Conservation (phyloP, 2,797 vertebrate species). For the Carapus acus region DNA sequence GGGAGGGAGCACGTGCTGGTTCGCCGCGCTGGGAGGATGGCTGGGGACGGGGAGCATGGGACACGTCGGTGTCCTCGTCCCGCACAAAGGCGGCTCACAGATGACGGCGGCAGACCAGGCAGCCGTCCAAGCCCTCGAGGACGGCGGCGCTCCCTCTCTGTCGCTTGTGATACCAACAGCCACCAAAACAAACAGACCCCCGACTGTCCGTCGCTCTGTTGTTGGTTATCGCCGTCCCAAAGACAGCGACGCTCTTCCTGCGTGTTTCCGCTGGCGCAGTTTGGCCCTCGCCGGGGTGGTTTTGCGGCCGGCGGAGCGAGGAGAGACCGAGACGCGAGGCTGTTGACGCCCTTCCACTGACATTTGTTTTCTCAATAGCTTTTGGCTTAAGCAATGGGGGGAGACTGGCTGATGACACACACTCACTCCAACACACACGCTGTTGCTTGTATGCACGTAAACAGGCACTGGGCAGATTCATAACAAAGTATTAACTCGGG, state of each 20-base stretch:
- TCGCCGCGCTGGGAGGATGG: slow-evolving; percentile 38
- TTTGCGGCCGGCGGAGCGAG: too few relatives aligned
- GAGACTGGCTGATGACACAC: slow-evolving; percentile 54
- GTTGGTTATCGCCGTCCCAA: too few relatives aligned
- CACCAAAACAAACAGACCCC: too few relatives aligned
- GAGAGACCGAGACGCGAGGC: slow-evolving; percentile 35
- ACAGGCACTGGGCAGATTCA: slow-evolving; percentile 24
- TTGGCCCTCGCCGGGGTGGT: too few relatives aligned
- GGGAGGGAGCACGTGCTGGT: slow-evolving; percentile 24
- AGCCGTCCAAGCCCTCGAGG: slow-evolving; percentile 45
- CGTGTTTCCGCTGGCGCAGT: too few relatives aligned
- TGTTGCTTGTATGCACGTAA: slow-evolving; percentile 23
- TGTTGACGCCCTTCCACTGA: slow-evolving; percentile 72
- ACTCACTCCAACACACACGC: slow-evolving; percentile 22
- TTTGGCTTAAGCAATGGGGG: slow-evolving; percentile 57
- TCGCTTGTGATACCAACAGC: too few relatives aligned
- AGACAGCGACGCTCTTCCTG: too few relatives aligned
- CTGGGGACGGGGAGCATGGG: slow-evolving; percentile 49
- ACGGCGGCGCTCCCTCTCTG: slow-evolving; percentile 38
- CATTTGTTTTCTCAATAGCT: slow-evolving; percentile 72
- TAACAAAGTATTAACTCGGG: slow-evolving; percentile 41
- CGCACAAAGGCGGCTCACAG: slow-evolving; percentile 53
- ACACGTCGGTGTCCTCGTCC: slow-evolving; percentile 47
- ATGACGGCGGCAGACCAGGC: slow-evolving; percentile 57
- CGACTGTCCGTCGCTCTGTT: too few relatives aligned